A percentile compares a stretch with the other conserved stretches of the same genome.
Evolutionary conservation across 2,113 vertebrate genomes (phyloP).

Genomic region (Panurus biarmicus): DNA sequence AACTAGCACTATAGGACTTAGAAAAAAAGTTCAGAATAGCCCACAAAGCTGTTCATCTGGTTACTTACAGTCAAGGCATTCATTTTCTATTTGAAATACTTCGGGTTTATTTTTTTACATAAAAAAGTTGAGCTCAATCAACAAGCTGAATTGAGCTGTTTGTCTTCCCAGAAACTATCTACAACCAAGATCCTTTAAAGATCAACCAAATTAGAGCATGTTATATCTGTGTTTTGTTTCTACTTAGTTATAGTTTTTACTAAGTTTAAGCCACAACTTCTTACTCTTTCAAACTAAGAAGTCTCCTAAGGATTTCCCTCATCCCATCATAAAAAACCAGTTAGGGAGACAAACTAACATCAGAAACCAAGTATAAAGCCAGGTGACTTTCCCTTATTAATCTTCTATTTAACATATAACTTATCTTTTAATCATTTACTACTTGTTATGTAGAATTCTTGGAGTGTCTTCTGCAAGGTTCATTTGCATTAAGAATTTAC

Average conservation of each 20-base stretch:
- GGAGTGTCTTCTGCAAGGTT: background rate
- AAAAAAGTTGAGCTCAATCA: background rate
- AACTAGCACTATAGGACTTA: background rate
- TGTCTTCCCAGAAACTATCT: background rate
- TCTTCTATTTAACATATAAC: background rate
- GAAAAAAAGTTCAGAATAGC: background rate
- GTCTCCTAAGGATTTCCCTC: background rate
- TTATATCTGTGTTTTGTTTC: background rate
- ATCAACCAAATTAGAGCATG: background rate
- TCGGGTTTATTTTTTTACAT: background rate
- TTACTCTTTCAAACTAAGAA: background rate
- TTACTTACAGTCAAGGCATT: background rate
- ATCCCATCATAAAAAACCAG: background rate
- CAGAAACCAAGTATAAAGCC: background rate
- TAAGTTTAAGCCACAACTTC: background rate
- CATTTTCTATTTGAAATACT: background rate
- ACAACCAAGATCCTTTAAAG: background rate
- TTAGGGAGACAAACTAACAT: background rate
- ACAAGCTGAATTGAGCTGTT: background rate
- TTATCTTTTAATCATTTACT: background rate
- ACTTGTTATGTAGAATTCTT: background rate
- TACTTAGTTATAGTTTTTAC: background rate
- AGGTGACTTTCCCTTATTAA: background rate
- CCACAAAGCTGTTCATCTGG: background rate
- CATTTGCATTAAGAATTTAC: background rate